Conservation (phyloP, 2,888 invertebrate genomes). For the Pachycephus smyrnensis region DNA sequence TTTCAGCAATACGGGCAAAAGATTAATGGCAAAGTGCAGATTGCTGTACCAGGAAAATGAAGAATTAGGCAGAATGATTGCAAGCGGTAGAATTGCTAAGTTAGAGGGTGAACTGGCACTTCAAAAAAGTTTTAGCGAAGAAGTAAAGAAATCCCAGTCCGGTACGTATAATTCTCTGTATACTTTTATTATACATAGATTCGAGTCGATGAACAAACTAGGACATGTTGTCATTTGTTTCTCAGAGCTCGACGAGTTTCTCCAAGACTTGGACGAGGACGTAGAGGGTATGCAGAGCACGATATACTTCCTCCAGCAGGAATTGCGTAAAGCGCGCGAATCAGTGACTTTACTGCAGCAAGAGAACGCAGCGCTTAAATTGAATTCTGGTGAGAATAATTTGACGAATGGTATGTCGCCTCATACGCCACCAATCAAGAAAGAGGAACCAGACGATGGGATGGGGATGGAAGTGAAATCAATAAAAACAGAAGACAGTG, state of each 20-base stretch:
- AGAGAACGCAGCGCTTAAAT: conserved; percentile 66
- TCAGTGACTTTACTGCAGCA: conserved; percentile 74
- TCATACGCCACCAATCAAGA: conserved; percentile 59
- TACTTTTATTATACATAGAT: conserved; percentile 11
- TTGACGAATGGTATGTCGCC: conserved; percentile 60
- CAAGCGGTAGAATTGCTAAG: conserved; percentile 94
- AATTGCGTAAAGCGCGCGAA: conserved; percentile 86
- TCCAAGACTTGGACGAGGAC: conserved; percentile 96
- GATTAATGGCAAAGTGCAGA: conserved; percentile 97
- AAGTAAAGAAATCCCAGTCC: conserved; percentile 96
- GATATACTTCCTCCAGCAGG: conserved; percentile 93
- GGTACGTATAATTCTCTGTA: conserved; percentile 70
- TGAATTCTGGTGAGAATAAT: conserved; percentile 49
- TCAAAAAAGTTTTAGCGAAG: conserved; percentile 95
- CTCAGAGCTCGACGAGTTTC: conserved; percentile 92
- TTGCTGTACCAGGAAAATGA: conserved; percentile 97
- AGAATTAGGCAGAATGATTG: conserved; percentile 95
- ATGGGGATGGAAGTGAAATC: conserved; percentile 29
- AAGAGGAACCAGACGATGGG: conserved; percentile 46
- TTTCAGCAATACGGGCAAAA: conserved; percentile 92
- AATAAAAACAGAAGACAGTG: conserved; percentile 44
- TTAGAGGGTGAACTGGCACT: conserved; percentile 95
- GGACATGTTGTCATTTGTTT: conserved; percentile 28
- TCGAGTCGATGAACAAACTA: background rate
- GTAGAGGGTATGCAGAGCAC: conserved; percentile 99